Conservation (phyloP, 2,113 vertebrate genomes). For the Hucho hucho region DNA sequence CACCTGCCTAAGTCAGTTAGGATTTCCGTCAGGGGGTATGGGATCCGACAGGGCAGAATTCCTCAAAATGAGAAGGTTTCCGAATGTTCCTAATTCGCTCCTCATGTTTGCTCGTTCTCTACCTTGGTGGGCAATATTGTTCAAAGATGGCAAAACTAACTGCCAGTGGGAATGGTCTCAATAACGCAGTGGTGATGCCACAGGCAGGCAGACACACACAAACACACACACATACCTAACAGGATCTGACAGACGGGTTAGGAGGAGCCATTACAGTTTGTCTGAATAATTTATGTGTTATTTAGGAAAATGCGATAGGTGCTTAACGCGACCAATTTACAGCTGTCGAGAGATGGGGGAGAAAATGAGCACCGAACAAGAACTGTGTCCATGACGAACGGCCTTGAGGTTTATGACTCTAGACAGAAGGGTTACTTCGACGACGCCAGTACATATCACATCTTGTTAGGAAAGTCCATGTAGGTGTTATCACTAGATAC, state of each 20-base stretch:
- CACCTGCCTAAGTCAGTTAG: constrained; percentile 48
- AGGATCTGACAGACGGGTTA: constrained; percentile 66
- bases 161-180: constrained; percentile 56
- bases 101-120: constrained; percentile 57
- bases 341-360: constrained; percentile 36
- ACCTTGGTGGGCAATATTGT: constrained; percentile 53
- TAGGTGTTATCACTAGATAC: background rate
- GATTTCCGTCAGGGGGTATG: constrained; percentile 32
- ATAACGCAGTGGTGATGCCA: constrained; percentile 43
- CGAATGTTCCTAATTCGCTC: constrained; percentile 56
- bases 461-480: background rate
- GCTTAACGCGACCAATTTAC: constrained; percentile 57
- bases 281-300: constrained; percentile 64
- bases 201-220: too few relatives aligned
- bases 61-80: constrained; percentile 41
- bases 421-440: background rate
- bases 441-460: background rate
- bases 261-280: constrained; percentile 65
- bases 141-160: constrained; percentile 53
- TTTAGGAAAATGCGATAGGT: constrained; percentile 62
- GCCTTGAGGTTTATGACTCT: background rate
- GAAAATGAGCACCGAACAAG: background rate
- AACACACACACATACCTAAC: constrained; percentile 52
- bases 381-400: constrained; percentile 2
- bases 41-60: constrained; percentile 41